Evolutionary conservation across 2,888 invertebrate species (phyloP).

Genomic region (Drosophila hamatofila): DNA sequence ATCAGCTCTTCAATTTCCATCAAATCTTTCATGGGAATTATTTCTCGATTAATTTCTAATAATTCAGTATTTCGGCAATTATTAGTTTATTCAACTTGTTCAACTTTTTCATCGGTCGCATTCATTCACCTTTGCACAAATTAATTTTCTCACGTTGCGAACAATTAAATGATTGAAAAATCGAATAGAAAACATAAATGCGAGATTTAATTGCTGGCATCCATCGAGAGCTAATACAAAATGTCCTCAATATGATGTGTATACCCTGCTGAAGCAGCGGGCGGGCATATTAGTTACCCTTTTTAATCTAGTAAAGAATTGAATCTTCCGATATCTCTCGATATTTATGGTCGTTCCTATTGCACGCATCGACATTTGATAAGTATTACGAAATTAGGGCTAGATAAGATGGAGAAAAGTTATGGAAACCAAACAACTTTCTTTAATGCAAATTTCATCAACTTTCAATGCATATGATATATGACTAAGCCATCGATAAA

Average conservation of each 20-base stretch:
- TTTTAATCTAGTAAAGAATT: neutral
- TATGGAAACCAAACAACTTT: too few species aligned
- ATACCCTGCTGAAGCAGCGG: neutral
- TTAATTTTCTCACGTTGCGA: constrained; percentile 74
- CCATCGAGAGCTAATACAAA: constrained; percentile 67
- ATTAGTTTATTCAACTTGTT: constrained; percentile 6
- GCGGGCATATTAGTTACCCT: neutral
- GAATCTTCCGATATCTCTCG: too few species aligned
- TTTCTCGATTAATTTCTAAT: neutral
- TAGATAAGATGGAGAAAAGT: too few species aligned
- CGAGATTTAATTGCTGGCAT: constrained; percentile 54
- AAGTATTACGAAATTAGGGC: too few species aligned
- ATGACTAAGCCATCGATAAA: too few species aligned
- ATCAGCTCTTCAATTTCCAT: neutral
- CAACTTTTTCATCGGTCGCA: constrained; percentile 26
- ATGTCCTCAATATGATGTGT: constrained; percentile 23
- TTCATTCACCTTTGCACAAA: constrained; percentile 39
- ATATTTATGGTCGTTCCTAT: too few species aligned
- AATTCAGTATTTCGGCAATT: neutral
- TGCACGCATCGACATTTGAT: too few species aligned
- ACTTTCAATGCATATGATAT: too few species aligned
- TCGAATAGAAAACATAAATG: constrained; percentile 14
- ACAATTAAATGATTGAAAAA: constrained; percentile 71
- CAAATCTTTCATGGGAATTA: neutral
- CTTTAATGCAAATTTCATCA: too few species aligned